Base-by-base conservation (phyloP, 2,113 vertebrate species). In the Atlantisia rogersi region DNA sequence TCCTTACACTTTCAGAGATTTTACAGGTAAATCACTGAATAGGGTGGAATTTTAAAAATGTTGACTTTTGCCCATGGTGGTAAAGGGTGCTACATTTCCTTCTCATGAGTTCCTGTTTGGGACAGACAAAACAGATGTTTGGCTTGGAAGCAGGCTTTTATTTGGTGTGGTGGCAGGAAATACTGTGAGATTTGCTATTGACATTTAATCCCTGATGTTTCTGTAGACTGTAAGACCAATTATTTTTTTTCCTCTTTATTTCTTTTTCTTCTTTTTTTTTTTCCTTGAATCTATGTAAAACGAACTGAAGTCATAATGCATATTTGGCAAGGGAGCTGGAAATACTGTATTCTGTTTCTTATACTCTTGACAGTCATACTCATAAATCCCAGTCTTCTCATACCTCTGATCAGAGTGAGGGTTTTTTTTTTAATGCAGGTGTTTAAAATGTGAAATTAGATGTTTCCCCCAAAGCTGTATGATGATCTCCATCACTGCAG, bases 121-220 rank as follows among this genome's bases (percentile, higher is more conserved):
- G 93, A 94, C 94, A 96, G 96, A 95, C 91, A 87, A 93, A 97
- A 73, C 95, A 96, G 97, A 97, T 97, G 95, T 97, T 96, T 95
- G 94, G 90, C 94, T 97, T 96, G 94, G 95, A 94, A 95, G 69
- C 53, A 70, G 85, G 52, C 93, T 96, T 92, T 92, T 94, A 89
- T 90, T 97, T 96, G 96, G 94, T 14, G 0, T 93, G 82, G 63
- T 92, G 69, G 94, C 94, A 97, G 97, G 93, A 97, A 97, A 93
- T 85, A 90, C 94, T 85, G 94, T 84, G 85, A 90, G 94, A 94
- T 96, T 96, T 96, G 92, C 90, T 96, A 86, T 97, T 97, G 94
- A 95, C 94, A 94, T 97, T 96, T 97, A 97, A 95, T 97, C 94
- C 86, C 91, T 78, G 86, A 94, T 96, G 90, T 97, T 97, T 96